Base-by-base conservation (phyloP, 2,797 vertebrate species). In the Danio tinwini region DNA sequence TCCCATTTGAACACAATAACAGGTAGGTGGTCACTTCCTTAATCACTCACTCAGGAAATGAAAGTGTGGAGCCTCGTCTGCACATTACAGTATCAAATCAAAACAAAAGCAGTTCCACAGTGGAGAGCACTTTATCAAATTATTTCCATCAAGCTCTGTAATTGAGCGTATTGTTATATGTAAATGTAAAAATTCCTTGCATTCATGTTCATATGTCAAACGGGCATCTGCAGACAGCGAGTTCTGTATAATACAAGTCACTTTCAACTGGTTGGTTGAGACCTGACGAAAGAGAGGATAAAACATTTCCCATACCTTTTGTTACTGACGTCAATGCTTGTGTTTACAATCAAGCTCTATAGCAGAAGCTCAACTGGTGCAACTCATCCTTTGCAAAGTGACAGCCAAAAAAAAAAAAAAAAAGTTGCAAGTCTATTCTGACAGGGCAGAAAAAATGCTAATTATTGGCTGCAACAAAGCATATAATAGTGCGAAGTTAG, bases 21-120 rank as follows among this genome's bases (percentile, higher is more conserved):
- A 88, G 84, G 88, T 91, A 91, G 92, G 90, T 91, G 90, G 89
- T 83, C 84, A 92, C 90, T 92, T 93, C 92, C 93, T 93, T 88
- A 90, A 92, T 93, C 89, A 89, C 86, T 90, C 90, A 88, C 85
- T 90, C 92, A 91, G 93, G 91, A 93, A 92, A 93, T 92, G 86
- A 92, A 91, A 90, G 85, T 91, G 90, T 84, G 83, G 87, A 84
- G 83, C 85, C 85, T 78, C 86, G 80, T 82, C 76, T 83, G 81
- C 90, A 87, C 89, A 87, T 86, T 81, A 85, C 49, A 81, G 69
- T 89, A 90, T 90, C 78, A 80, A 86, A 88, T 90, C 86, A 85
- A 81, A 88, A 87, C 47, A 84, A 77, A 84, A 87, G 82, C 79
- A 62, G 55, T 82, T 50, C 49, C 5, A 21, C 86, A 84, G 71